A percentile compares a stretch with the other conserved stretches of the same genome.
phyloP scores from a whole-genome alignment of 2,888 invertebrate genomes.

The Tenodera sinensis region DNA sequence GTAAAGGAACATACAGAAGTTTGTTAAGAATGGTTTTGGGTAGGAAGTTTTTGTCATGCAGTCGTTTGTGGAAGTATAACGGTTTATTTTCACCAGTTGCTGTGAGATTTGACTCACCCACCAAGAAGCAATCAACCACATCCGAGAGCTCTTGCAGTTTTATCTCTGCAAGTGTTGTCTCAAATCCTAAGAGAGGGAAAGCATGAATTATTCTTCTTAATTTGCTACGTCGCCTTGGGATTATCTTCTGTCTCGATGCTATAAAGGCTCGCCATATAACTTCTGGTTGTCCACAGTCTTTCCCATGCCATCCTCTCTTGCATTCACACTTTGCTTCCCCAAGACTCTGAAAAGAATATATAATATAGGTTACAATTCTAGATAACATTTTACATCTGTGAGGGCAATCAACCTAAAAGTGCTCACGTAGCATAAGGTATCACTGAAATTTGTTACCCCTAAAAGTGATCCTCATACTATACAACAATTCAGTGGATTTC shows the following conservation, averaged over 20 bases:
- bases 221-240: slow-evolving; percentile 46
- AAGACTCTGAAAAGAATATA: slow-evolving; percentile 32
- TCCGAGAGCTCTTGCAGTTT: slow-evolving; percentile 57
- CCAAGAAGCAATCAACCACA: slow-evolving; percentile 62
- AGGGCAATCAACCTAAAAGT: too few relatives aligned
- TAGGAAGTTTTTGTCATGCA: slow-evolving; percentile 47
- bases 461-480: too few relatives aligned
- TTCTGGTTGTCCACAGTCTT: slow-evolving; percentile 63
- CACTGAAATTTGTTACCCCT: too few relatives aligned
- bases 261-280: slow-evolving; percentile 63
- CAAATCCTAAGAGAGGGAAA: slow-evolving; percentile 52
- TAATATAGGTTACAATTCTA: too few relatives aligned
- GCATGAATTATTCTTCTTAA: slow-evolving; percentile 56
- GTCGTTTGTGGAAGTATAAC: slow-evolving; percentile 46
- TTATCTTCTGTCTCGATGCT: slow-evolving; percentile 50
- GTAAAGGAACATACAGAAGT: slow-evolving; percentile 49
- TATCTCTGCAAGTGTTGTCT: slow-evolving; percentile 56
- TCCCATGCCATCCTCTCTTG: slow-evolving; percentile 60
- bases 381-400: too few relatives aligned
- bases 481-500: too few relatives aligned
- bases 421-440: too few relatives aligned
- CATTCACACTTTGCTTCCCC: slow-evolving; percentile 50
- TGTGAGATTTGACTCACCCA: slow-evolving; percentile 45
- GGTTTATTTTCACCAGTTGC: slow-evolving; percentile 39
- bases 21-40: slow-evolving; percentile 48